Evolutionary conservation across 2,888 invertebrate species (phyloP), one percentile per base, ranked within the genome.

Genomic region (Venustoraphidia nigricollis): DNA sequence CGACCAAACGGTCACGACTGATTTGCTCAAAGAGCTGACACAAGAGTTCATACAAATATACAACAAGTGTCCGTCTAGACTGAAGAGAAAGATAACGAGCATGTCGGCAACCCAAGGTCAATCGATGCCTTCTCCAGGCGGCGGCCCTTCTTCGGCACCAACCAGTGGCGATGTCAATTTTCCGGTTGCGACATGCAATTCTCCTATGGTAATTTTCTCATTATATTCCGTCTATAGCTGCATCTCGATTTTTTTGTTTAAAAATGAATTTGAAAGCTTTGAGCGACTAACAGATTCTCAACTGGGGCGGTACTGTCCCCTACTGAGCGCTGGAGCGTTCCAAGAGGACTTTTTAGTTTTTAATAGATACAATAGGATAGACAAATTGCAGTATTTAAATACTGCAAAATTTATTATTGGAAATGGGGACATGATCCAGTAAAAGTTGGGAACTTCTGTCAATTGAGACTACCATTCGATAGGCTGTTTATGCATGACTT

Each of bases 21-120:
- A 92, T 51, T 69, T 88, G 49, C 69, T 95, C 37, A 88, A 91
- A 65, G 77, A 81, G 57, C 70, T 94, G 46, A 92, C 92, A 0
- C 78, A 83, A 2, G 93, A 94, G 66, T 95, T 94, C 67, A 77
- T 95, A 54, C 82, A 82, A 55, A 91, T 94, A 59, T 89, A 94
- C 62, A 93, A 95, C 66, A 88, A 86, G 64, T 92, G 92, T 64
- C 93, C 94, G 2, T 90, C 91, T 10, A 74, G 91, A 53, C 74
- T 95, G 44, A 93, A 92, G 66, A 78, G 83, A 60, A 92, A 92
- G 65, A 85, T 94, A 59, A 84, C 86, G 77, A 83, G 83, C 44
- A 81, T 84, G 51, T 62, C 64, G 14, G 37, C 11, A 61, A 66
- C n/a, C 66, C 60, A 55, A 71, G 34, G 63, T 61, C 51, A 58